phyloP scores from a whole-genome alignment of 2,888 invertebrate genomes.

The Poecilobothrus nobilitatus region DNA sequence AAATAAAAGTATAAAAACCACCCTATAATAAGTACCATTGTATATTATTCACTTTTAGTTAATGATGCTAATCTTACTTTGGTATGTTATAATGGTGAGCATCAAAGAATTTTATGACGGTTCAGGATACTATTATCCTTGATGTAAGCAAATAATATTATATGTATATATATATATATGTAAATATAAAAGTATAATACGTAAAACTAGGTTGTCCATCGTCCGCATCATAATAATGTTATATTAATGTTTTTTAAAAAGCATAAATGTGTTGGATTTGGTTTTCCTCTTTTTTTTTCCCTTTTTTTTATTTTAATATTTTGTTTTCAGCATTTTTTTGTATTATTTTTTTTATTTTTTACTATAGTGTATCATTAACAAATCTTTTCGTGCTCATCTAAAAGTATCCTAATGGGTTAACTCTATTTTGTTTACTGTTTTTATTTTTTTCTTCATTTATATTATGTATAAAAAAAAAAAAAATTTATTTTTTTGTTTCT shows the following conservation, averaged over 20 bases:
- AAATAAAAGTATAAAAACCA: too few species aligned
- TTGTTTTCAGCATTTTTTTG: too few species aligned
- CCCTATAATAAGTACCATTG: not conserved
- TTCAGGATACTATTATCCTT: not conserved
- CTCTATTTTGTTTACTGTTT: not conserved
- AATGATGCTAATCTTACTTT: conserved; percentile 6
- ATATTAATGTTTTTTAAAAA: conserved; percentile 3
- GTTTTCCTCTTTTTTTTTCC: not conserved
- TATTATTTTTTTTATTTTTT: not conserved
- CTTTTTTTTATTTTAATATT: not conserved
- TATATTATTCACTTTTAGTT: conserved; percentile 1
- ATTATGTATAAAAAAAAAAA: too few species aligned
- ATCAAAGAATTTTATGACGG: conserved; percentile 3
- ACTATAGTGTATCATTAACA: not conserved
- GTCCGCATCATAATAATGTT: conserved; percentile 4
- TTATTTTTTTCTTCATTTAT: not conserved
- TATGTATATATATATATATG: too few species aligned
- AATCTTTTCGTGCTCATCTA: not conserved
- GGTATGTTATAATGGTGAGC: not conserved
- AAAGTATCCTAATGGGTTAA: not conserved
- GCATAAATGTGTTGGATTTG: conserved; percentile 1
- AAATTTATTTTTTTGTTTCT: not conserved
- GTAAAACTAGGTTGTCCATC: not conserved
- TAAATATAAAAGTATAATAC: too few species aligned
- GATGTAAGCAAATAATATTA: not conserved